Evolutionary conservation across 2,797 vertebrate species (phyloP).

Genomic region (Psittacula derbiana): DNA sequence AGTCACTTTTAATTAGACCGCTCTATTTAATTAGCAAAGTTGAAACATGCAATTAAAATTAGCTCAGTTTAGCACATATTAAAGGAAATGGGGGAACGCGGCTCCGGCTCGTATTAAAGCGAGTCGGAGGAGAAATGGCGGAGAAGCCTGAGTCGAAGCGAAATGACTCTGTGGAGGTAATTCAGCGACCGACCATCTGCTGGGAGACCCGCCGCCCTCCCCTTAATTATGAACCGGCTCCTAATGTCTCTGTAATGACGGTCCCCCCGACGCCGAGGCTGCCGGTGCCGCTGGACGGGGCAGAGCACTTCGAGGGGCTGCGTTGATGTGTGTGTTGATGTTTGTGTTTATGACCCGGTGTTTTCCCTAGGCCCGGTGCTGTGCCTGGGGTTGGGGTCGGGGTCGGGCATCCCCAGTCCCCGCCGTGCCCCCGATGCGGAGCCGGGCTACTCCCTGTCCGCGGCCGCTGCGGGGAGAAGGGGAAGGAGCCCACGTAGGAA

Average conservation of each 20-base stretch:
- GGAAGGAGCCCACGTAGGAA: background rate
- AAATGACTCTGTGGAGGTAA: background rate
- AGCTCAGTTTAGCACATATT: slow-evolving; percentile 72
- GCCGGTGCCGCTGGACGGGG: background rate
- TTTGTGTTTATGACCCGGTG: rapidly evolving
- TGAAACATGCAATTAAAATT: slow-evolving; percentile 79
- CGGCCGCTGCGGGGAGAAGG: background rate
- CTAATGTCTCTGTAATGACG: background rate
- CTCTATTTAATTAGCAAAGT: slow-evolving; percentile 88
- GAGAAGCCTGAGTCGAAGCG: background rate
- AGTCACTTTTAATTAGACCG: slow-evolving; percentile 88
- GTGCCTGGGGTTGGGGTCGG: background rate
- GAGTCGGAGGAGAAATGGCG: slow-evolving; percentile 39
- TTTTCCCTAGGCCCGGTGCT: background rate
- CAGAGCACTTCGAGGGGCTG: background rate
- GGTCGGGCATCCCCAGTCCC: background rate
- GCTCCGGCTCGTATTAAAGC: background rate
- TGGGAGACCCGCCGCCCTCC: background rate
- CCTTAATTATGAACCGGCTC: background rate
- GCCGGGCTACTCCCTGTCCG: background rate
- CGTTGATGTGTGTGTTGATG: rapidly evolving
- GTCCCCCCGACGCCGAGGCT: background rate
- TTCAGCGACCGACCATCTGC: slow-evolving; percentile 5
- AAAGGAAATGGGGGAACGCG: slow-evolving; percentile 37
- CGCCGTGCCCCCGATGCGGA: background rate